Evolutionary conservation across 1,140 invertebrate species (phyloP), one percentile per base, ranked within the genome.

Genomic region (Conopomorpha cramerella): DNA sequence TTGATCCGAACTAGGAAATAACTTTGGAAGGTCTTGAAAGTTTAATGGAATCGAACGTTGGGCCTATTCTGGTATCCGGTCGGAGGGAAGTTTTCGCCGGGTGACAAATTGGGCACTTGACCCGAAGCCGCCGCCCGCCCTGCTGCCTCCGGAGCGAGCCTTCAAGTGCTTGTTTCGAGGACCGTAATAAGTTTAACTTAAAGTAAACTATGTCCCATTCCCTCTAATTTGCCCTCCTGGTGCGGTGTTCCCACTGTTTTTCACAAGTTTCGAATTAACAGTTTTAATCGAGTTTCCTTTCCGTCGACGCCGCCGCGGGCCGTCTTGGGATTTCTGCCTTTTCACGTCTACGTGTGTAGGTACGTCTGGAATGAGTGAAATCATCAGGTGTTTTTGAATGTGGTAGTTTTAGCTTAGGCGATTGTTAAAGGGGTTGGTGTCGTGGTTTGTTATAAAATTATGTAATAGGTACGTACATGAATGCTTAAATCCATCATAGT

Each of bases 31-130:
- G 67, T 71, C 64, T 72, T 66, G 67, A 76, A 76, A 76, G 62
- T 76, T 76, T 72, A 72, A 76, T 72, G 71, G 67, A 76, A 76
- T 76, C 71, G 67, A 72, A 71, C 64, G 51, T n/a, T n/a, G 64
- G 66, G 52, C 52, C 48, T 41, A 51, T n/a, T n/a, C n/a, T n/a
- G n/a, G n/a, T n/a, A n/a, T 45, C 51, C 66, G 53, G 51, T 58
- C 61, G 63, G 58, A 62, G 59, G 45, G 62, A 61, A 72, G 71
- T 67, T 71, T 72, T 67, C 63, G 56, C 52, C 62, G 65, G 58
- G 67, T 76, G 71, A 76, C 71, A 76, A 76, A 76, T 76, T 76
- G 67, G 71, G 66, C 64, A 72, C 71, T 76, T 76, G 71, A 76
- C 66, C 67, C 64, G 65, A n/a, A n/a, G n/a, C n/a, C n/a, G n/a